A percentile compares a stretch with the other conserved stretches of the same genome.
Evolutionary conservation across 2,888 invertebrate genomes (phyloP).

Genomic region (Nephrocerus scutellatus): DNA sequence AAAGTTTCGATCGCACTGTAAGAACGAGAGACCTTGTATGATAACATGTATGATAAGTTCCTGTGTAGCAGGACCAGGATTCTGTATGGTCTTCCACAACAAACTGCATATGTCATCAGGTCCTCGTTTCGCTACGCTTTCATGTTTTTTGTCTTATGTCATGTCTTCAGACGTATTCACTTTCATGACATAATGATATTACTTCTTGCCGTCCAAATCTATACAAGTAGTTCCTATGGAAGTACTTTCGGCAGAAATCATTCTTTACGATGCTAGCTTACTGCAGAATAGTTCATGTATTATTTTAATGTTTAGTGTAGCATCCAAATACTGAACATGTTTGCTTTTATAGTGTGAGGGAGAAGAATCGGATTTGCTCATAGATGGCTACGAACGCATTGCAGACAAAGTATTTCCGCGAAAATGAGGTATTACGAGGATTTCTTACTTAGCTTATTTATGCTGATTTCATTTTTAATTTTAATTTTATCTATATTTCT

Average conservation of each 20-base stretch:
- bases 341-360: conserved; percentile 2
- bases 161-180: neutral
- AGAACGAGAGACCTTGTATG: conserved; percentile 1
- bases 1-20: too few species aligned
- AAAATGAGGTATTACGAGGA: too few species aligned
- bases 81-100: too few species aligned
- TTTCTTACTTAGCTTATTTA: too few species aligned
- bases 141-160: neutral
- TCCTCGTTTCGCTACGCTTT: conserved; percentile 3
- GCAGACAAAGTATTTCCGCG: neutral
- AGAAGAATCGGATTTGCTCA: conserved; percentile 1
- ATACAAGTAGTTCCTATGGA: conserved; percentile 1
- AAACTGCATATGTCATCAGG: conserved; percentile 2
- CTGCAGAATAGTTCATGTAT: conserved; percentile 4
- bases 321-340: conserved; percentile 1
- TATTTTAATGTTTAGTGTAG: neutral
- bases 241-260: neutral
- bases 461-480: too few species aligned
- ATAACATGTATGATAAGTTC: neutral
- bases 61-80: conserved; percentile 1
- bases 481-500: too few species aligned
- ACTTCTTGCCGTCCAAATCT: conserved; percentile 2
- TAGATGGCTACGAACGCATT: neutral
- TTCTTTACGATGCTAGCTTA: neutral
- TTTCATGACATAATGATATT: neutral